phyloP scores from a whole-genome alignment of 2,888 invertebrate genomes.

The Anagyrus pseudococci region DNA sequence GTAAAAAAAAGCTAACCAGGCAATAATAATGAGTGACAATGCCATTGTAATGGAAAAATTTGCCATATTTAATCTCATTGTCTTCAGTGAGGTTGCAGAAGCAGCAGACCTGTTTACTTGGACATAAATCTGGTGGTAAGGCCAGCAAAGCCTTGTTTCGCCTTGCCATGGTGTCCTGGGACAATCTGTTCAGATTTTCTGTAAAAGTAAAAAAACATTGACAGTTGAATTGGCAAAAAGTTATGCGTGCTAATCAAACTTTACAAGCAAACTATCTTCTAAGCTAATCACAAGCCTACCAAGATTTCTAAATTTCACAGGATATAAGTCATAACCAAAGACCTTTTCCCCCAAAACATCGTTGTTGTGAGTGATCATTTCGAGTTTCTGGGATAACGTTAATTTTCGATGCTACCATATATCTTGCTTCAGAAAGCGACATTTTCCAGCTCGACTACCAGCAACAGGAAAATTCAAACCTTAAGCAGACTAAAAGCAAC shows the following conservation, averaged over 20 bases:
- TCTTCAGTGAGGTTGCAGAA: constrained; percentile 65
- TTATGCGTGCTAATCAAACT: too few relatives aligned
- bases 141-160: constrained; percentile 17
- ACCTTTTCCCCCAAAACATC: too few relatives aligned
- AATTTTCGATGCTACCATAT: too few relatives aligned
- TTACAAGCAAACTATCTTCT: too few relatives aligned
- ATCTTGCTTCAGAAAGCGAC: too few relatives aligned
- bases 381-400: too few relatives aligned
- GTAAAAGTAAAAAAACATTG: constrained; percentile 4
- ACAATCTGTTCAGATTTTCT: constrained; percentile 18
- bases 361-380: too few relatives aligned
- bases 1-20: constrained; percentile 66
- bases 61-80: constrained; percentile 67
- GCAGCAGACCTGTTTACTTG: constrained; percentile 56
- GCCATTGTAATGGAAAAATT: constrained; percentile 65
- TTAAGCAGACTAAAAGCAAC: too few relatives aligned
- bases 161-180: constrained; percentile 25
- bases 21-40: constrained; percentile 78
- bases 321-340: constrained; percentile 7
- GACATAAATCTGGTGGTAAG: background rate
- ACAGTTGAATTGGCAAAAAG: too few relatives aligned
- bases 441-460: too few relatives aligned
- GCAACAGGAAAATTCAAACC: too few relatives aligned
- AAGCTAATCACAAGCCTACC: constrained; percentile 3
- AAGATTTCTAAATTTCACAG: background rate